Evolutionary conservation across 2,113 vertebrate species (phyloP).

Genomic region (Pedionomus torquatus): DNA sequence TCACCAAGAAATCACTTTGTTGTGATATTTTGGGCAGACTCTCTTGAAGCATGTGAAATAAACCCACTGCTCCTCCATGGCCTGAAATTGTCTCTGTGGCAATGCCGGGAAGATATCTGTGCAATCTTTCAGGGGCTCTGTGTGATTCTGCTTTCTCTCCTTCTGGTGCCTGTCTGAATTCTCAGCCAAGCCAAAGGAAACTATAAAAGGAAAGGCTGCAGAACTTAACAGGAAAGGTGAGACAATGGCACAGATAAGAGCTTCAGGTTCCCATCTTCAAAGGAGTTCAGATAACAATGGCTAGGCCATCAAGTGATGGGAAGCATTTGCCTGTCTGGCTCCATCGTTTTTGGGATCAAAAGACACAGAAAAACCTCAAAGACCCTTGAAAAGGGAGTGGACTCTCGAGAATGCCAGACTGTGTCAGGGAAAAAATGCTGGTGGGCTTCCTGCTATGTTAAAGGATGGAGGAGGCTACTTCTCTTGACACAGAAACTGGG

Average conservation of each 20-base stretch:
- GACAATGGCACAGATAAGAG: slow-evolving; percentile 41
- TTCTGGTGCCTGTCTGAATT: background rate
- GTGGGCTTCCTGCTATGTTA: background rate
- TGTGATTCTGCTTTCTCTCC: background rate
- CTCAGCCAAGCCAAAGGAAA: background rate
- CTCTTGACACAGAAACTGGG: background rate
- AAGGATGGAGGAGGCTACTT: background rate
- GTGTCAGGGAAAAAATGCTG: background rate
- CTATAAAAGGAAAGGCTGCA: slow-evolving; percentile 9
- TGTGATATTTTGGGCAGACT: background rate
- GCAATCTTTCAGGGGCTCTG: background rate
- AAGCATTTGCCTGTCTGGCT: slow-evolving; percentile 29
- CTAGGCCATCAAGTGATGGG: slow-evolving; percentile 8
- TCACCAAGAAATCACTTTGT: background rate
- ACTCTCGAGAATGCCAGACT: background rate
- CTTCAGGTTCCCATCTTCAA: slow-evolving; percentile 38
- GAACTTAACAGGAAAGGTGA: slow-evolving; percentile 52
- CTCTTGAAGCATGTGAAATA: background rate
- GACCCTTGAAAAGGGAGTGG: background rate
- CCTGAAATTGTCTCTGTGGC: background rate
- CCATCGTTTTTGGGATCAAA: slow-evolving; percentile 42
- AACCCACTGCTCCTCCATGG: background rate
- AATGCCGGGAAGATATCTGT: background rate
- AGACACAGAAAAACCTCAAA: slow-evolving; percentile 5
- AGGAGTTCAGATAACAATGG: slow-evolving; percentile 29